Evolutionary conservation across 2,888 invertebrate species (phyloP).

Genomic region (Flexamia atlantica): DNA sequence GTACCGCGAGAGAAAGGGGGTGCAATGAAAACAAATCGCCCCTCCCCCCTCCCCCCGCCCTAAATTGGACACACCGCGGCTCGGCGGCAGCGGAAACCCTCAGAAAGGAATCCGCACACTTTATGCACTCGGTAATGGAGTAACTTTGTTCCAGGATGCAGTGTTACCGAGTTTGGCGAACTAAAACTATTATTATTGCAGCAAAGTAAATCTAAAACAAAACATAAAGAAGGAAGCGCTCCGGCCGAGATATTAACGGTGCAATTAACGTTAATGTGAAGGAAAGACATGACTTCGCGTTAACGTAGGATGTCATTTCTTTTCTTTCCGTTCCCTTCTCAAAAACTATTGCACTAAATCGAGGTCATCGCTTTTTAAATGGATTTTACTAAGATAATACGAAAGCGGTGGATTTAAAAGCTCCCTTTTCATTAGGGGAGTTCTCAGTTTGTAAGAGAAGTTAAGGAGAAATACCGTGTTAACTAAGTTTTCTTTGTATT

Average conservation of each 20-base stretch:
- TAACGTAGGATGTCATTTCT: conserved; percentile 23
- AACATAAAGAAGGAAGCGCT: conserved; percentile 35
- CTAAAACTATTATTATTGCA: conserved; percentile 52
- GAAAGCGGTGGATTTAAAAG: not conserved
- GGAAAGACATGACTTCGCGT: conserved; percentile 41
- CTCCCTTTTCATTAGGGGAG: not conserved
- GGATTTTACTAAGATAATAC: not conserved
- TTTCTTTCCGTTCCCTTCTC: conserved; percentile 16
- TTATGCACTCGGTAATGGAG: conserved; percentile 49
- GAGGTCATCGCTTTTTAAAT: conserved; percentile 8
- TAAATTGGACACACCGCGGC: conserved; percentile 13
- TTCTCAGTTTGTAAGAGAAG: too few species aligned
- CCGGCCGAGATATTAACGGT: conserved; percentile 32
- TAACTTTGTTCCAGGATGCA: conserved; percentile 45
- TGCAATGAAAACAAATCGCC: conserved; percentile 51
- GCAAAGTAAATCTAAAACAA: conserved; percentile 2
- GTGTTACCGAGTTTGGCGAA: conserved; percentile 9
- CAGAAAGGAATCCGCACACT: conserved; percentile 35
- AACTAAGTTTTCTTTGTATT: too few species aligned
- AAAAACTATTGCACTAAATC: conserved; percentile 23
- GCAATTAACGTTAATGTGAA: conserved; percentile 37
- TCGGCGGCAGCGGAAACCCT: conserved; percentile 28
- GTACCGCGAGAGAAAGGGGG: conserved; percentile 32
- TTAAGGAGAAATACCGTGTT: too few species aligned
- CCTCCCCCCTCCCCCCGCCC: conserved; percentile 5